Percentiles rank a stretch among this genome's conserved stretches.
These are phyloP conservation scores for Corythaixoides concolor DNA, from an alignment of 2,113 vertebrate species.

Conservation along the genomic window DNA sequence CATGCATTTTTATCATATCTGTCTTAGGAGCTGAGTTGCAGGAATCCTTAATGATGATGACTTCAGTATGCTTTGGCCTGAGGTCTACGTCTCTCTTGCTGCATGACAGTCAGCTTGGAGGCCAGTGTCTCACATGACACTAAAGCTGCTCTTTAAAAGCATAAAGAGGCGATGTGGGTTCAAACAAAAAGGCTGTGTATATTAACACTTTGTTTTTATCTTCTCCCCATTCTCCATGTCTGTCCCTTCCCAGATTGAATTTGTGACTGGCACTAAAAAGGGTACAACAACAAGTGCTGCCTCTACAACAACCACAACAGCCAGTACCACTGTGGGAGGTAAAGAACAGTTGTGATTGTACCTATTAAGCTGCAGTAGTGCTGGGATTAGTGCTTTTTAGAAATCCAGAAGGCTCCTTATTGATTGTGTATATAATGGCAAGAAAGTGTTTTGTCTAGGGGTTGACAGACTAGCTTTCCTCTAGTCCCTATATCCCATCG, in stretches of 20 bases:
- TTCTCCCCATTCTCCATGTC: neutral
- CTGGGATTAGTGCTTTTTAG: neutral
- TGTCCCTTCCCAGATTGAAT: conserved; percentile 86
- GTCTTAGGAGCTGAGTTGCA: neutral
- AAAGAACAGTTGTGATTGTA: neutral
- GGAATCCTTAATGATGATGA: neutral
- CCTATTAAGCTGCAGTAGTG: neutral
- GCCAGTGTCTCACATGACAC: neutral
- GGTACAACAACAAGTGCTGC: conserved; percentile 86
- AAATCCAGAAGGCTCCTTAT: neutral
- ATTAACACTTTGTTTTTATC: neutral
- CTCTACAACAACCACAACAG: conserved; percentile 82
- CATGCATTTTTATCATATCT: neutral
- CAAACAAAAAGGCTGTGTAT: neutral
- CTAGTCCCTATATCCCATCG: neutral
- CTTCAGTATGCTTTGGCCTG: neutral
- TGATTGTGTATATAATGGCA: neutral
- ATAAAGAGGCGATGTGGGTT: neutral
- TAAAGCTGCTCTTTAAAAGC: neutral
- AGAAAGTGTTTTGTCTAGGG: neutral
- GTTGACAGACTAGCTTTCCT: neutral
- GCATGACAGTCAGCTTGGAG: neutral
- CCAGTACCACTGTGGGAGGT: conserved; percentile 90
- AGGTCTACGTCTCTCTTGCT: neutral
- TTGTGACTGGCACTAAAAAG: conserved; percentile 97